Evolutionary conservation across 2,888 invertebrate species (phyloP).

Genomic region (Cheilosia scutellata): DNA sequence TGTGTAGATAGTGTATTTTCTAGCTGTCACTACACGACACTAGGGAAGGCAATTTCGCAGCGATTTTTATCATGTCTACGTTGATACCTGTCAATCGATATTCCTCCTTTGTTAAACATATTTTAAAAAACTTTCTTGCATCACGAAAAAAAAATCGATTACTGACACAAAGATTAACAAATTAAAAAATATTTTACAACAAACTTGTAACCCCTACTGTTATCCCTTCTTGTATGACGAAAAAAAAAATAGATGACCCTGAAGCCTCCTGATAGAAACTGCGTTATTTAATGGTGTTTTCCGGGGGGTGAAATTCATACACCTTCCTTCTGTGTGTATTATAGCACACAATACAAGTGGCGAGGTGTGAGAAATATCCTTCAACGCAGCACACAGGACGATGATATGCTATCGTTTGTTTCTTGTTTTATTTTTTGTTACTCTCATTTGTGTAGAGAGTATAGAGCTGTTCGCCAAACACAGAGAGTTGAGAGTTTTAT

Average conservation of each 20-base stretch:
- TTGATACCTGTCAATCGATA: too few relatives aligned
- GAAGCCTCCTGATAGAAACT: slow-evolving; percentile 35
- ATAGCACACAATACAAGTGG: slow-evolving; percentile 9
- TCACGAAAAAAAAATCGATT: neutral
- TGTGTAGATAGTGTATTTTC: too few relatives aligned
- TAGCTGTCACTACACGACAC: too few relatives aligned
- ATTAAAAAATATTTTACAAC: neutral
- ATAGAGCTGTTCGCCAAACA: slow-evolving; percentile 12
- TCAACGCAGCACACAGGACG: slow-evolving; percentile 33
- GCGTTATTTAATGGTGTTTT: slow-evolving; percentile 58
- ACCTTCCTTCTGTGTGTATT: slow-evolving; percentile 24
- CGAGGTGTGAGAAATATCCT: slow-evolving; percentile 23
- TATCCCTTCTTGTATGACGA: neutral
- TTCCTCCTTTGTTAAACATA: too few relatives aligned
- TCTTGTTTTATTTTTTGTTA: neutral
- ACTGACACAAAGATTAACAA: neutral
- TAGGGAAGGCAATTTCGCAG: too few relatives aligned
- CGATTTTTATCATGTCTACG: too few relatives aligned
- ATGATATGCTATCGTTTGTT: slow-evolving; percentile 43
- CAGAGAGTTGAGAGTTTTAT: slow-evolving; percentile 35
- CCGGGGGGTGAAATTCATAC: slow-evolving; percentile 37
- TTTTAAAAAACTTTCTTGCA: neutral
- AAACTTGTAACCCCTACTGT: slow-evolving; percentile 31
- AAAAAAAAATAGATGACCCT: slow-evolving; percentile 32
- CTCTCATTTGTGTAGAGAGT: slow-evolving; percentile 19